phyloP scores from a whole-genome alignment of 2,113 vertebrate genomes.

The Dromas ardeola region DNA sequence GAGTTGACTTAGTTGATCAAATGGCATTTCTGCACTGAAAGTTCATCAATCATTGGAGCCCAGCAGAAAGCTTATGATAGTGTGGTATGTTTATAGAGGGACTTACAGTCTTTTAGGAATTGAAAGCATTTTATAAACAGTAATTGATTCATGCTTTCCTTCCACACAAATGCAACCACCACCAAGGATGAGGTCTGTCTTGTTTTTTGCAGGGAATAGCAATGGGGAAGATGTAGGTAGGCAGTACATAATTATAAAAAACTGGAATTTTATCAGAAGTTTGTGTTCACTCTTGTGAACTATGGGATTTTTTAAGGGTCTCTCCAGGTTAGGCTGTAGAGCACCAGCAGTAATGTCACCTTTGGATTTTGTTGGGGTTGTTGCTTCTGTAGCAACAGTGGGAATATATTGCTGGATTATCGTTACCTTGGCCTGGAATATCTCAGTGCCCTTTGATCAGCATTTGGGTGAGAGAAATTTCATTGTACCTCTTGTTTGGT shows the following conservation, averaged over 20 bases:
- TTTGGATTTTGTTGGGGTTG: background rate
- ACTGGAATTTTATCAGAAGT: background rate
- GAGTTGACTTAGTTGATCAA: background rate
- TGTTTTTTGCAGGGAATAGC: background rate
- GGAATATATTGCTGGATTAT: background rate
- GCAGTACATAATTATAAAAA: background rate
- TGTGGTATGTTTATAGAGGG: background rate
- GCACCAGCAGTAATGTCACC: background rate
- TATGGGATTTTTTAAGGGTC: background rate
- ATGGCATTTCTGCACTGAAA: background rate
- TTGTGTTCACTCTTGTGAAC: background rate
- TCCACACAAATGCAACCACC: background rate
- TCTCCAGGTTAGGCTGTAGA: background rate
- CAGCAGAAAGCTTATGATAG: background rate
- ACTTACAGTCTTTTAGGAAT: background rate
- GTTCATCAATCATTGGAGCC: background rate
- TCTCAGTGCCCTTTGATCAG: conserved; percentile 22
- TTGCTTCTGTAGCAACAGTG: background rate
- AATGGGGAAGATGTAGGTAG: background rate
- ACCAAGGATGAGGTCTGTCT: background rate
- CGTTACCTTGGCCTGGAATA: background rate
- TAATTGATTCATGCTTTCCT: background rate
- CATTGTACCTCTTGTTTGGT: background rate
- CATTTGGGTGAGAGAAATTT: background rate
- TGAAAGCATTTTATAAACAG: background rate